Conservation (phyloP, 2,113 vertebrate species). For the Theristicus caerulescens region DNA sequence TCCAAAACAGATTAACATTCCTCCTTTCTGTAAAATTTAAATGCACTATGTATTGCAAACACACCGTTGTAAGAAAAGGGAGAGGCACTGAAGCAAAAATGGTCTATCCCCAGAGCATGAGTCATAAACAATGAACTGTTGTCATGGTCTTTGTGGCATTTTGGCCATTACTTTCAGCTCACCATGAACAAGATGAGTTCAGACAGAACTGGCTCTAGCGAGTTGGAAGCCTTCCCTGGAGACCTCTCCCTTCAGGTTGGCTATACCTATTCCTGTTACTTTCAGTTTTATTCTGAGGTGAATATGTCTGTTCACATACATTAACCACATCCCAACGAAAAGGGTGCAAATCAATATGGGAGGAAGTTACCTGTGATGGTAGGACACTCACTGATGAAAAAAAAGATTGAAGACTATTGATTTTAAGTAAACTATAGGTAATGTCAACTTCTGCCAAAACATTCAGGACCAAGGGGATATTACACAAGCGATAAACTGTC, state of each 20-base stretch:
- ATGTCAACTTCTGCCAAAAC: neutral
- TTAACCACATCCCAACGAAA: neutral
- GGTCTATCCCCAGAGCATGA: neutral
- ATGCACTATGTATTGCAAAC: neutral
- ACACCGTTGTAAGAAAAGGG: neutral
- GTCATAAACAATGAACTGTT: neutral
- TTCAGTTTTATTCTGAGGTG: neutral
- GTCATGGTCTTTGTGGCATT: neutral
- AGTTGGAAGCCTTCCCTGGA: neutral
- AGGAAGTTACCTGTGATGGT: neutral
- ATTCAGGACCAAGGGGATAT: neutral
- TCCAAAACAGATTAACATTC: neutral
- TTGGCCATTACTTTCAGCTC: neutral
- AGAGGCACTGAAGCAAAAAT: neutral
- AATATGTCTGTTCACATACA: neutral
- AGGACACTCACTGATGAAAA: neutral
- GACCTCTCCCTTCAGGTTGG: neutral
- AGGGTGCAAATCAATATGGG: neutral
- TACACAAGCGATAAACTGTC: neutral
- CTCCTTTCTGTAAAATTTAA: neutral
- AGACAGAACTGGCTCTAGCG: neutral
- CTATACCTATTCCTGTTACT: neutral
- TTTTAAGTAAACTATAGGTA: neutral
- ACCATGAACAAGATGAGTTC: neutral
- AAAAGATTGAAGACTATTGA: neutral